Conservation (phyloP, 2,888 invertebrate genomes). For the Pseudococcus longispinus region DNA sequence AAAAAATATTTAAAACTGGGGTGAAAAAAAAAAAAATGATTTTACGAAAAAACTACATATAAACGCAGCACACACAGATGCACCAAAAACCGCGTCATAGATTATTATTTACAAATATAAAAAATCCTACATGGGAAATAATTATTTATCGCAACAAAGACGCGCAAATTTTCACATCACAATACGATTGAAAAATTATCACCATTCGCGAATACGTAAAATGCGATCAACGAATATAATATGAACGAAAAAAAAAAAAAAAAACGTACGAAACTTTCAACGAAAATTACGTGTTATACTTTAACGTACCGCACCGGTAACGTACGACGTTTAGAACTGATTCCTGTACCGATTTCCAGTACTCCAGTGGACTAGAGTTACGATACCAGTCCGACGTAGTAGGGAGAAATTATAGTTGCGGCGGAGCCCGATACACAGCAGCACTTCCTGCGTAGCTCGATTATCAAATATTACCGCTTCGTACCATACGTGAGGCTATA, state of each 20-base stretch:
- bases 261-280: not conserved
- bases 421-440: not conserved
- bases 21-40: not conserved
- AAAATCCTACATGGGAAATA: not conserved
- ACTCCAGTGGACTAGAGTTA: not conserved
- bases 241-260: not conserved
- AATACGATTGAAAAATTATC: not conserved
- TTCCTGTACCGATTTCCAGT: not conserved
- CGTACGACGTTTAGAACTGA: conserved; percentile 37
- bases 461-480: no score
- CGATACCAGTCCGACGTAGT: not conserved
- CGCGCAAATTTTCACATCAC: conserved; percentile 37
- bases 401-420: conserved; percentile 20
- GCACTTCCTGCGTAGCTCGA: not conserved
- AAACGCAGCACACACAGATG: not conserved
- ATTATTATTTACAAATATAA: not conserved
- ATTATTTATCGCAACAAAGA: not conserved
- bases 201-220: not conserved
- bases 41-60: not conserved
- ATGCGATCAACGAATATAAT: not conserved
- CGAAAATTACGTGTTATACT: not conserved
- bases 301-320: conserved; percentile 8
- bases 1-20: not conserved
- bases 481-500: not conserved
- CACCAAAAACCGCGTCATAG: not conserved